phyloP scores from a whole-genome alignment of 2,113 vertebrate genomes.

The human (Homo sapiens) region DNA sequence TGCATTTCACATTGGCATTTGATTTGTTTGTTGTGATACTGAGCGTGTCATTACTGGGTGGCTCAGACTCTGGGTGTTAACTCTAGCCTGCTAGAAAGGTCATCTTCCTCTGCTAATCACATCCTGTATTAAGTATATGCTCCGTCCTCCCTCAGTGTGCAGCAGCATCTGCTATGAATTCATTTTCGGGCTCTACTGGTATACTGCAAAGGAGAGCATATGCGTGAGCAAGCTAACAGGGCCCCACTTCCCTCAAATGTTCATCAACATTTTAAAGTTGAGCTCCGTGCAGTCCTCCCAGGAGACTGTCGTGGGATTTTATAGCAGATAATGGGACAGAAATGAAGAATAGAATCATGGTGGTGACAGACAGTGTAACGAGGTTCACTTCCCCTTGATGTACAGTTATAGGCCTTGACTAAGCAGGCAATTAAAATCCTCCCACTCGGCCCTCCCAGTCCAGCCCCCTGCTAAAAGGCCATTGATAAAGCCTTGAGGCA shows the following conservation, averaged over 20 bases:
- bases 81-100: conserved; percentile 37
- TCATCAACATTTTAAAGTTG: conserved; percentile 66
- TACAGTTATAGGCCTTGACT: not conserved
- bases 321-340: conserved; percentile 62
- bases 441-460: not conserved
- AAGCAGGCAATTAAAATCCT: conserved; percentile 58
- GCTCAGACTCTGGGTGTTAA: conserved; percentile 22
- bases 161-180: conserved; percentile 58
- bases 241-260: conserved; percentile 38
- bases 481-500: not conserved
- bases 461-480: not conserved
- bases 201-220: conserved; percentile 26
- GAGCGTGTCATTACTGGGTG: conserved; percentile 54
- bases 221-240: conserved; percentile 33
- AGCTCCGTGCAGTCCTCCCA: conserved; percentile 8
- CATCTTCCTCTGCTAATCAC: conserved; percentile 53
- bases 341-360: not conserved
- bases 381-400: not conserved
- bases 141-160: not conserved
- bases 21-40: conserved; percentile 72
- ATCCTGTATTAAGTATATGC: conserved; percentile 28
- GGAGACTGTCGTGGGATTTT: conserved; percentile 52
- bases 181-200: conserved; percentile 37
- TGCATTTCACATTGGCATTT: not conserved
- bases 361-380: not conserved